Evolutionary conservation across 2,797 vertebrate genomes (phyloP).

Genomic region (Enteromius afrohamiltoni): DNA sequence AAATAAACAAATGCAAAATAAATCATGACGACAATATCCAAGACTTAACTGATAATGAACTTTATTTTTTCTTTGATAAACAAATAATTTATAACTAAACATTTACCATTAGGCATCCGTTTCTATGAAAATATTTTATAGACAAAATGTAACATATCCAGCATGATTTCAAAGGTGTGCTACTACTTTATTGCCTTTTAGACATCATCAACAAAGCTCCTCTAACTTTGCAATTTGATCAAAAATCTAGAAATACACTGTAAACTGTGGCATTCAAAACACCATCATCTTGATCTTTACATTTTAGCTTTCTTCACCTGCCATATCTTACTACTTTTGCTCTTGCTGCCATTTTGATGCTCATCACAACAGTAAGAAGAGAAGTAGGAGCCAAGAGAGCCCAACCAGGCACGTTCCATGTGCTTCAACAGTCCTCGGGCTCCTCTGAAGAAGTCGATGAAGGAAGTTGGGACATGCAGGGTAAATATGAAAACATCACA

Average conservation of each 20-base stretch:
- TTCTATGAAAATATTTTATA: conserved; percentile 75
- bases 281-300: conserved; percentile 21
- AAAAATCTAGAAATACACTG: conserved; percentile 52
- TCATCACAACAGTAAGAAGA: background rate
- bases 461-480: conserved; percentile 30
- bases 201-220: conserved; percentile 24
- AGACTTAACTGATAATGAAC: conserved; percentile 47
- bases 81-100: conserved; percentile 78
- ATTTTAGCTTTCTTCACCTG: background rate
- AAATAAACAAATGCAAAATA: background rate
- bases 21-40: conserved; percentile 15
- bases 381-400: conserved; percentile 1
- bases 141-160: conserved; percentile 58
- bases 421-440: conserved; percentile 4
- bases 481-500: background rate
- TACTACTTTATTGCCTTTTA: conserved; percentile 76
- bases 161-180: conserved; percentile 56
- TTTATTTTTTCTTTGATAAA: conserved; percentile 75
- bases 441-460: background rate
- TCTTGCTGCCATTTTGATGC: conserved; percentile 9
- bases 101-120: conserved; percentile 67
- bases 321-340: background rate
- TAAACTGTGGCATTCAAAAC: conserved; percentile 46
- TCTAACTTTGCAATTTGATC: conserved; percentile 55
- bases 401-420: background rate